These are phyloP conservation scores for Denticeps clupeoides DNA, from an alignment of 2,797 vertebrate species.

Conservation along the genomic window DNA sequence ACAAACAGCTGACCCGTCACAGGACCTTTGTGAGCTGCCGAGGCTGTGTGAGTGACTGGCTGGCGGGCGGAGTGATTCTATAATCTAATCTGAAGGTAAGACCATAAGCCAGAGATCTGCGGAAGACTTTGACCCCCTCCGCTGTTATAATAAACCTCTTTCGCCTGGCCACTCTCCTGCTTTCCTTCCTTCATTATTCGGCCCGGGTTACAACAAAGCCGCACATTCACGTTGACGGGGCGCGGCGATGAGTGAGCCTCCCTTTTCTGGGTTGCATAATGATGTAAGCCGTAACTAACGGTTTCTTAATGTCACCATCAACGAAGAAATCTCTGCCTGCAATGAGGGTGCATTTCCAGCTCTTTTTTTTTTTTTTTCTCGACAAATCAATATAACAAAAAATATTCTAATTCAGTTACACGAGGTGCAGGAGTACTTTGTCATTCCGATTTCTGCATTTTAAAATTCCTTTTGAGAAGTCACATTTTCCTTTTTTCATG, in stretches of 20 bases:
- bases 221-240: constrained; percentile 73
- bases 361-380: constrained; percentile 12
- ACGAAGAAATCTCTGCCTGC: too few relatives aligned
- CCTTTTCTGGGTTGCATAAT: constrained; percentile 54
- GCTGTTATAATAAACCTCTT: constrained; percentile 59
- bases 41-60: constrained; percentile 78
- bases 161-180: neutral
- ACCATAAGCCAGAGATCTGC: constrained; percentile 81
- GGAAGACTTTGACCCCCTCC: constrained; percentile 93
- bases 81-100: constrained; percentile 79
- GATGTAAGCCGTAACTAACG: constrained; percentile 42
- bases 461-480: too few relatives aligned
- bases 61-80: constrained; percentile 81
- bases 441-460: too few relatives aligned
- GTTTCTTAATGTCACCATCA: constrained; percentile 58
- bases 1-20: constrained; percentile 85
- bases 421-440: too few relatives aligned
- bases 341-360: constrained; percentile 15
- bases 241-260: constrained; percentile 68
- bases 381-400: neutral
- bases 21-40: constrained; percentile 61
- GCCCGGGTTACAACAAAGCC: constrained; percentile 73
- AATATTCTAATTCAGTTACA: neutral
- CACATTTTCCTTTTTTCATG: too few relatives aligned
- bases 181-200: constrained; percentile 53